Evolutionary conservation across 2,888 invertebrate genomes (phyloP).

Genomic region (Cerceris ruficornis): DNA sequence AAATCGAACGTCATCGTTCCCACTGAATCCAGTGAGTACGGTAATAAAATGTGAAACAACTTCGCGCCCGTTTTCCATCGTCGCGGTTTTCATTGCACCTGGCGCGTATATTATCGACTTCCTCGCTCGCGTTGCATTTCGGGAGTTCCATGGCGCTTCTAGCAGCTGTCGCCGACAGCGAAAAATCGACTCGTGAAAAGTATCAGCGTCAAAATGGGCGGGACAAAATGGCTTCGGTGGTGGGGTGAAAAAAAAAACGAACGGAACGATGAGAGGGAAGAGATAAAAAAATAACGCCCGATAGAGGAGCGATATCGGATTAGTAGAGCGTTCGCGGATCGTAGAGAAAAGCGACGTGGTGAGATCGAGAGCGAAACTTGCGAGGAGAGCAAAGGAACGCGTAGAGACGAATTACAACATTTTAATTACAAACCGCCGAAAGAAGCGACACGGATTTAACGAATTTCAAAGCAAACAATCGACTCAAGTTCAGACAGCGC

Average conservation of each 20-base stretch:
- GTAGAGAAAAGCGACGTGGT: background rate
- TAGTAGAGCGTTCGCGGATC: background rate
- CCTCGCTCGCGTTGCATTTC: conserved; percentile 43
- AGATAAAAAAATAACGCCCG: background rate
- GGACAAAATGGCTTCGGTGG: background rate
- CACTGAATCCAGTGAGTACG: conserved; percentile 16
- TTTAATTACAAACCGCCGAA: background rate
- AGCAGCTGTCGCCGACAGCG: conserved; percentile 62
- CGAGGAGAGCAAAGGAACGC: background rate
- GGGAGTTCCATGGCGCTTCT: conserved; percentile 50
- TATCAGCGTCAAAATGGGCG: conserved; percentile 29
- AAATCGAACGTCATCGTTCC: background rate
- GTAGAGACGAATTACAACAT: background rate
- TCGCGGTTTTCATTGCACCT: conserved; percentile 47
- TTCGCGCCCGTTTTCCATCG: conserved; percentile 38
- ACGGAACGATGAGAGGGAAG: background rate
- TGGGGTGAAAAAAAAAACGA: background rate
- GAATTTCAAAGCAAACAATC: conserved; percentile 29
- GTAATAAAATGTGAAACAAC: conserved; percentile 49
- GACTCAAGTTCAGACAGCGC: background rate
- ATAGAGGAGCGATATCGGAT: background rate
- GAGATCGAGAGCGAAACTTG: conserved; percentile 33
- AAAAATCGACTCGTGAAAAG: conserved; percentile 52
- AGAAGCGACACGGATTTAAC: background rate
- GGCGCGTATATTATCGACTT: conserved; percentile 55